Conservation (phyloP, 2,113 vertebrate genomes). For the Gallinago jamesoni region DNA sequence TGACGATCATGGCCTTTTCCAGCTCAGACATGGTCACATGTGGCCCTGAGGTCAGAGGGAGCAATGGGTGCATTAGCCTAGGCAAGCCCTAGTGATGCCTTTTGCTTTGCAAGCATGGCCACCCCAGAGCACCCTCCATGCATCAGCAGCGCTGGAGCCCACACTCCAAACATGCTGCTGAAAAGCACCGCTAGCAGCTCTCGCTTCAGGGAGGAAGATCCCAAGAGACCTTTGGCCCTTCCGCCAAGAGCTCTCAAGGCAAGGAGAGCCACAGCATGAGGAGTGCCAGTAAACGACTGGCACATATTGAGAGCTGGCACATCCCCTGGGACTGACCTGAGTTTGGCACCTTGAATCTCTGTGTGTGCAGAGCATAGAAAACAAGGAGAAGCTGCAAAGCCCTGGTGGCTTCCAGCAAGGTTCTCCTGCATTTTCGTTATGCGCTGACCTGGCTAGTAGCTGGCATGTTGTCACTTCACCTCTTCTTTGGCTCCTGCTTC, state of each 20-base stretch:
- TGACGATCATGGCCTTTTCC: constrained; percentile 81
- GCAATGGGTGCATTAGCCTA: rapidly evolving
- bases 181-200: neutral
- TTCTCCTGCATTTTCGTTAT: rapidly evolving
- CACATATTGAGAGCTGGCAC: rapidly evolving
- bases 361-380: neutral
- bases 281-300: neutral
- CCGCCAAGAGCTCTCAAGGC: neutral
- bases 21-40: constrained; percentile 78
- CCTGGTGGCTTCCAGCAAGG: neutral
- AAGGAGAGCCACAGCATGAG: rapidly evolving
- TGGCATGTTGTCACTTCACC: neutral
- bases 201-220: neutral
- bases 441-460: neutral
- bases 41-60: neutral
- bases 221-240: rapidly evolving
- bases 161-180: rapidly evolving
- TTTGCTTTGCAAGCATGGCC: rapidly evolving
- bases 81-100: neutral
- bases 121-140: rapidly evolving
- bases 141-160: rapidly evolving
- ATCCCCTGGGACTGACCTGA: neutral
- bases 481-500: neutral
- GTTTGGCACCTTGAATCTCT: neutral
- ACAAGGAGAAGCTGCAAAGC: neutral